A percentile compares a stretch with the other conserved stretches of the same genome.
These are phyloP conservation scores for Patagioenas fasciata DNA, from an alignment of 2,113 vertebrate genomes.

Conservation along the genomic window DNA sequence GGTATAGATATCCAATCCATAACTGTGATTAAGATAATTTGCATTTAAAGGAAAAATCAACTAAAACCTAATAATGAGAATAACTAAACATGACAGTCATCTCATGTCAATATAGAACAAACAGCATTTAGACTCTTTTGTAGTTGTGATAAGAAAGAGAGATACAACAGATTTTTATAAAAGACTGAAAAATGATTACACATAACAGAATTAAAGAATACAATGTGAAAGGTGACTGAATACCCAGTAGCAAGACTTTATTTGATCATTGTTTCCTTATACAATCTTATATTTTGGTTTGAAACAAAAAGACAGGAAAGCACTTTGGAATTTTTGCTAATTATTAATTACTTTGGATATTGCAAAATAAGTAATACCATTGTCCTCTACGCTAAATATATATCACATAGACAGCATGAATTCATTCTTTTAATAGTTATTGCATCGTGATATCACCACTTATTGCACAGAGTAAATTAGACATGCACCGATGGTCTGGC, in stretches of 20 bases:
- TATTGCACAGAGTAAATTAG: neutral
- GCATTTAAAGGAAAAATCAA: neutral
- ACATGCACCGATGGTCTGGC: neutral
- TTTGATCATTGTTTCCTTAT: slow-evolving; percentile 1
- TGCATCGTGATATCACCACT: neutral
- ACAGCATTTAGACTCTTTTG: neutral
- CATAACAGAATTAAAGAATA: neutral
- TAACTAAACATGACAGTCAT: neutral
- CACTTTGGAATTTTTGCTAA: neutral
- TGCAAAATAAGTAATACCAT: neutral
- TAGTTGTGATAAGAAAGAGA: neutral
- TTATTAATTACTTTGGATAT: neutral
- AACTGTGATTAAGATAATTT: neutral
- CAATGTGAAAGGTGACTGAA: neutral
- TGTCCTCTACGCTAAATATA: neutral
- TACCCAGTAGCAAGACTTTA: slow-evolving; percentile 42
- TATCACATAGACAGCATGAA: neutral
- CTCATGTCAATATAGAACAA: neutral
- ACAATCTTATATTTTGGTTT: slow-evolving; percentile 14
- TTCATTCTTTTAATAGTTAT: neutral
- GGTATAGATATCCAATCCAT: neutral
- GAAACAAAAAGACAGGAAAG: slow-evolving; percentile 23
- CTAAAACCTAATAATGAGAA: neutral
- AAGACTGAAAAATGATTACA: neutral
- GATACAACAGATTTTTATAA: neutral